These are phyloP conservation scores for Clarias pachynema DNA, from an alignment of 2,797 vertebrate genomes.

Conservation along the genomic window DNA sequence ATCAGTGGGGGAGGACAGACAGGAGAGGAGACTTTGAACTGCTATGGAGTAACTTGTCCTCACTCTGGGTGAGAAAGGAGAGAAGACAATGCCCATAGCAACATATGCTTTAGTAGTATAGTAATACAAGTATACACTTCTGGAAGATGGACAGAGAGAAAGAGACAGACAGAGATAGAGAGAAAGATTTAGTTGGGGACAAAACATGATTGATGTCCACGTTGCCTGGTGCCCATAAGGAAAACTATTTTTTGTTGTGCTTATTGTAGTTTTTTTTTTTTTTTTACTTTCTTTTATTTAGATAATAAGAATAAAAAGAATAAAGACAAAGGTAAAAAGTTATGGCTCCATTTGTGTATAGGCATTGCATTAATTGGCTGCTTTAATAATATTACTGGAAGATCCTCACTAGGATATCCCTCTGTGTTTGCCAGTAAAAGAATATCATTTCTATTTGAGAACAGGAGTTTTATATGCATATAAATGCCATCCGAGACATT, in stretches of 20 bases:
- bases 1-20: constrained; percentile 16
- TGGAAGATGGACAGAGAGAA: not conserved
- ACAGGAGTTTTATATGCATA: constrained; percentile 47
- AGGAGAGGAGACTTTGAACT: constrained; percentile 45
- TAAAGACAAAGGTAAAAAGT: not conserved
- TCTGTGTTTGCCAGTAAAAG: constrained; percentile 20
- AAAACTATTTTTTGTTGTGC: not conserved
- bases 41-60: constrained; percentile 14
- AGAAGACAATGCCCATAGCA: constrained; percentile 33
- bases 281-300: too few species aligned
- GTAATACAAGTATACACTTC: constrained; percentile 1
- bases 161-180: not conserved
- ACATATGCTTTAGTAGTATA: constrained; percentile 2
- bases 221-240: not conserved
- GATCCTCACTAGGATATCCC: not conserved
- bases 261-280: too few species aligned
- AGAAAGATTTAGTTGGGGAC: not conserved
- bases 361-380: not conserved
- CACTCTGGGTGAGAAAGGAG: constrained; percentile 23
- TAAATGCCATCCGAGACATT: constrained; percentile 42
- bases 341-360: not conserved
- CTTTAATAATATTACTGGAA: not conserved
- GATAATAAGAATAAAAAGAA: too few species aligned
- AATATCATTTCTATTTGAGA: constrained; percentile 34
- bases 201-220: not conserved